phyloP scores from a whole-genome alignment of 1,140 invertebrate genomes.

The Aphaenogaster floridana region DNA sequence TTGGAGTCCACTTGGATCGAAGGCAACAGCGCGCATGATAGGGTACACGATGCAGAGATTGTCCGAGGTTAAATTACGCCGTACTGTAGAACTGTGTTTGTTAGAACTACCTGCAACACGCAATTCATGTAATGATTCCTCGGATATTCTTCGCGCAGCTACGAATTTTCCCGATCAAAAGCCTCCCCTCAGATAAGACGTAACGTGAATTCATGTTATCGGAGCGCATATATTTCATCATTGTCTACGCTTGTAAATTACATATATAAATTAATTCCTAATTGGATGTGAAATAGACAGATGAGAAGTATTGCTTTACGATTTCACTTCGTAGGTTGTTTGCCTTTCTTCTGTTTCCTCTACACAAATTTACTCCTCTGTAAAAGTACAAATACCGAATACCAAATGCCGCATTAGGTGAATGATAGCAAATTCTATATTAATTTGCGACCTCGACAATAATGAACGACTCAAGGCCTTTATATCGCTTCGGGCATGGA shows the following conservation, averaged over 20 bases:
- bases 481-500: conserved; percentile 7
- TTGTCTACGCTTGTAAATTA: background rate
- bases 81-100: conserved; percentile 27
- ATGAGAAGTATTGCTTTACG: background rate
- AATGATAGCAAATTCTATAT: conserved; percentile 45
- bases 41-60: conserved; percentile 49
- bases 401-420: background rate
- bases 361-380: background rate
- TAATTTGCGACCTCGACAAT: conserved; percentile 50
- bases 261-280: background rate
- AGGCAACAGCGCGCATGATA: conserved; percentile 57
- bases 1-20: conserved; percentile 68
- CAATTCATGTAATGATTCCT: conserved; percentile 31
- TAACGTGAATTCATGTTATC: background rate
- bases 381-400: background rate
- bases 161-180: conserved; percentile 9
- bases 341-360: background rate
- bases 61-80: conserved; percentile 55
- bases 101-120: conserved; percentile 47
- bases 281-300: background rate
- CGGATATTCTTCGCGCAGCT: background rate
- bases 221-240: background rate
- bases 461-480: conserved; percentile 25
- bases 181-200: background rate
- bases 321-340: background rate